phyloP scores from a whole-genome alignment of 2,113 vertebrate species.

The Paralichthys olivaceus region DNA sequence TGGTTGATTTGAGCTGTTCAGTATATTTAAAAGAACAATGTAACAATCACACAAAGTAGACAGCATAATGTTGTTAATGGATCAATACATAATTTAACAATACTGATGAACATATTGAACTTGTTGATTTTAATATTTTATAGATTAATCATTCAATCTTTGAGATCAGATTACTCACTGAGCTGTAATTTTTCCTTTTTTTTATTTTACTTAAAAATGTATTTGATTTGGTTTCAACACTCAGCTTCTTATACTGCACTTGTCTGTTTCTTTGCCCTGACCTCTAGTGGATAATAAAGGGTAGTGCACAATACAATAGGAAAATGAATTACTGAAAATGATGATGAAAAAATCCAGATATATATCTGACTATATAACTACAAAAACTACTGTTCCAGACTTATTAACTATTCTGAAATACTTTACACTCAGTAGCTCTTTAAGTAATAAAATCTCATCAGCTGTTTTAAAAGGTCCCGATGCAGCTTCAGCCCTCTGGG shows the following conservation, averaged over 20 bases:
- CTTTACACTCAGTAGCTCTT: background rate
- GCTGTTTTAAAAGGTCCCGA: background rate
- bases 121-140: background rate
- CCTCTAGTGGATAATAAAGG: conserved; percentile 59
- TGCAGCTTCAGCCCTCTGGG: conserved; percentile 40
- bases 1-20: too few relatives aligned
- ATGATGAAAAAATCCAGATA: background rate
- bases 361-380: background rate
- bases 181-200: background rate
- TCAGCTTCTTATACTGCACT: background rate
- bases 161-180: background rate
- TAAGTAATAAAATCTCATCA: background rate
- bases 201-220: background rate
- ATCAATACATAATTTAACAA: background rate
- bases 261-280: conserved; percentile 47
- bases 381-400: background rate
- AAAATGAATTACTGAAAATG: too few relatives aligned
- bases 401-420: background rate
- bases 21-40: too few relatives aligned
- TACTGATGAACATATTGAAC: background rate
- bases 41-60: too few relatives aligned
- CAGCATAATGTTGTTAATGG: background rate
- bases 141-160: background rate
- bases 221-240: background rate
- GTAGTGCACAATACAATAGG: conserved; percentile 11